Evolutionary conservation across 2,113 vertebrate genomes (phyloP).

Genomic region (Gyps fulvus): DNA sequence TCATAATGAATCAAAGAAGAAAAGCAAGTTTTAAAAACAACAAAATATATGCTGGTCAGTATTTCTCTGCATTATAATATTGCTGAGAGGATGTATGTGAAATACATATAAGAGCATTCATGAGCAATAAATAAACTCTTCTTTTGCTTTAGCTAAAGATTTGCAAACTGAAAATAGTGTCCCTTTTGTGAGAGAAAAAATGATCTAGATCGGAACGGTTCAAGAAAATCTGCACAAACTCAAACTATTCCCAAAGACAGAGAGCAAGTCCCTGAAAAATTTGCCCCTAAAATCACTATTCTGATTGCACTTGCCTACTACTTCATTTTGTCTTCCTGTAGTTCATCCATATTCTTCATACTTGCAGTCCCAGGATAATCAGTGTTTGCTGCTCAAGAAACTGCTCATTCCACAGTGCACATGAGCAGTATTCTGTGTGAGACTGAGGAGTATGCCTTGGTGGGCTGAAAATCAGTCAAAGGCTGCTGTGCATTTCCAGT

Average conservation of each 20-base stretch:
- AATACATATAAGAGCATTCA: not conserved
- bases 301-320: not conserved
- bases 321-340: not conserved
- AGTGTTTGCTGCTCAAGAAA: not conserved
- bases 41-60: not conserved
- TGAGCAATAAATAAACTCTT: not conserved
- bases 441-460: not conserved
- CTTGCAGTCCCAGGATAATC: not conserved
- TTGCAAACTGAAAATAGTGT: not conserved
- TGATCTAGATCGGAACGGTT: not conserved
- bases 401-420: not conserved
- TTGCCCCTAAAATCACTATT: not conserved
- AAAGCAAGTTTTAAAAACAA: not conserved
- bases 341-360: not conserved
- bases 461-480: not conserved
- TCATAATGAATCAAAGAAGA: not conserved
- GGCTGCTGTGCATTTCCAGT: not conserved
- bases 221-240: not conserved
- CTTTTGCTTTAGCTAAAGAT: not conserved
- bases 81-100: not conserved
- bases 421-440: not conserved
- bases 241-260: not conserved
- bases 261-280: not conserved
- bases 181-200: not conserved
- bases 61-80: not conserved